These are phyloP conservation scores for Sphaeridia pumilis DNA, from an alignment of 2,888 invertebrate genomes.

Conservation along the genomic window DNA sequence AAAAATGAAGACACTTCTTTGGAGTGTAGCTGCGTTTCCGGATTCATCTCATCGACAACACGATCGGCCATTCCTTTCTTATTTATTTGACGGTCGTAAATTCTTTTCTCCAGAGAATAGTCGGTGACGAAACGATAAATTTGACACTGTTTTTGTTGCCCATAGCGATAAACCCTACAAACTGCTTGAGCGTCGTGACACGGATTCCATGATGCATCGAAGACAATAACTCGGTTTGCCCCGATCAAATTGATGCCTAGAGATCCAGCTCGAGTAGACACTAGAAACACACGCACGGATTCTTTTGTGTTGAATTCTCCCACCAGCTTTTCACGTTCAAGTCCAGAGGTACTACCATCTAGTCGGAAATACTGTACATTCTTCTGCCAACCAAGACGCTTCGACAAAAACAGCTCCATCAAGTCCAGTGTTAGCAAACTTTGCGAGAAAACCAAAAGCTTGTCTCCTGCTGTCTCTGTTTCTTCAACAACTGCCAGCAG, in stretches of 20 bases:
- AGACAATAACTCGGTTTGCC: constrained; percentile 91
- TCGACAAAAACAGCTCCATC: constrained; percentile 90
- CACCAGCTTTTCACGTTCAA: constrained; percentile 89
- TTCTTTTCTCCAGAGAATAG: constrained; percentile 92
- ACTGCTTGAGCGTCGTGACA: constrained; percentile 98
- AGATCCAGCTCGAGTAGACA: constrained; percentile 93
- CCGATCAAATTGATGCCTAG: constrained; percentile 94
- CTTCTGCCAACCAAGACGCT: constrained; percentile 82
- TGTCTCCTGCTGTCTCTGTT: constrained; percentile 74
- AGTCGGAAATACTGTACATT: constrained; percentile 71
- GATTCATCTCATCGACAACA: constrained; percentile 96
- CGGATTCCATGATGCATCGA: constrained; percentile 99
- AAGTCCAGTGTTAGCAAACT: constrained; percentile 88
- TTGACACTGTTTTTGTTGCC: constrained; percentile 85
- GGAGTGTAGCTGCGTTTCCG: constrained; percentile 81
- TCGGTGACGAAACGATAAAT: constrained; percentile 95
- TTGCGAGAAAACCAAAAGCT: constrained; percentile 76
- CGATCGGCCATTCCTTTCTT: constrained; percentile 98
- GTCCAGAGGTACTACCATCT: constrained; percentile 88
- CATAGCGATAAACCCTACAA: constrained; percentile 88
- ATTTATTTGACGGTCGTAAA: constrained; percentile 95
- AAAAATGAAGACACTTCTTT: constrained; percentile 81
- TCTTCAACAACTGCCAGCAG: constrained; percentile 84
- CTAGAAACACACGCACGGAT: constrained; percentile 77
- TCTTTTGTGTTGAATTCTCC: constrained; percentile 89